These are phyloP conservation scores for Drusus annulatus DNA, from an alignment of 1,140 invertebrate species.

Conservation along the genomic window DNA sequence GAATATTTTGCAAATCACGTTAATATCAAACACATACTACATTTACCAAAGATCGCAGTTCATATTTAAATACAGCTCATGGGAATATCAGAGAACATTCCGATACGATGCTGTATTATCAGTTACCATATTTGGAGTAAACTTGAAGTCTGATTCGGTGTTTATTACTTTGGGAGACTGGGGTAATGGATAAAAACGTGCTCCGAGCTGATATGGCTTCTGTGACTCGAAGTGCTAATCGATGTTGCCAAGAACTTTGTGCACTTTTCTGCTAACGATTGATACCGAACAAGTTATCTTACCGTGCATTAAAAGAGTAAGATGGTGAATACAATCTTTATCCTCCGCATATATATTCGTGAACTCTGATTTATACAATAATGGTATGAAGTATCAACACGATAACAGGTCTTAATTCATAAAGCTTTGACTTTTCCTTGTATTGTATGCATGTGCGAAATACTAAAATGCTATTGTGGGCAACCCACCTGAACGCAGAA, in stretches of 20 bases:
- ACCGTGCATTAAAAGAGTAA: background rate
- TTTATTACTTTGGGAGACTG: slow-evolving; percentile 4
- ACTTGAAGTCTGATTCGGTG: slow-evolving; percentile 4
- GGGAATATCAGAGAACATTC: background rate
- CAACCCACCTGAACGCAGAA: no score
- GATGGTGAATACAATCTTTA: no score
- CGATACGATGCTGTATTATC: slow-evolving; percentile 1
- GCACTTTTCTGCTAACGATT: background rate
- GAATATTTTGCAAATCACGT: no score
- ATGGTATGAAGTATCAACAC: no score
- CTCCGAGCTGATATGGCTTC: slow-evolving; percentile 6
- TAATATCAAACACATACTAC: no score
- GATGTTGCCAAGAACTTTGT: slow-evolving; percentile 18
- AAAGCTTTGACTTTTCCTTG: no score
- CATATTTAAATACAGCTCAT: slow-evolving; percentile 6
- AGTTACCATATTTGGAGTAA: slow-evolving; percentile 19
- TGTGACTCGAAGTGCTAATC: slow-evolving; percentile 21
- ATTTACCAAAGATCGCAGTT: background rate
- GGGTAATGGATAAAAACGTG: slow-evolving; percentile 28
- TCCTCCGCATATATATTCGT: no score
- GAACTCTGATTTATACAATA: no score
- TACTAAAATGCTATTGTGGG: no score
- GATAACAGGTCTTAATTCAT: no score
- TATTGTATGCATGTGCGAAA: no score
- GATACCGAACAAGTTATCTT: background rate